Evolutionary conservation across 1,140 invertebrate genomes (phyloP).

Genomic region (Zaprionus ornatus): DNA sequence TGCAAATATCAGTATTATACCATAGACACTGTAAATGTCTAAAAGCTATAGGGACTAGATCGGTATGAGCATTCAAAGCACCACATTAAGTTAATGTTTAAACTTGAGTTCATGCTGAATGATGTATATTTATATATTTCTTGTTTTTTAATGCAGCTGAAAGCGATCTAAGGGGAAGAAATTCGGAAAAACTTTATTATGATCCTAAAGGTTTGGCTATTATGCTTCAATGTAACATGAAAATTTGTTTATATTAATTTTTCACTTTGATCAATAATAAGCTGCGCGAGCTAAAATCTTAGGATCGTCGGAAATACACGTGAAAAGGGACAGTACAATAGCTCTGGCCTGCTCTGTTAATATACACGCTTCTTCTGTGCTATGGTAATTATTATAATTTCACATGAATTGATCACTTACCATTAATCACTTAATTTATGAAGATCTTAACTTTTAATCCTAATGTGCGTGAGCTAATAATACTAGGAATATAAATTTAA

Average conservation of each 20-base stretch:
- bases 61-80: too few relatives aligned
- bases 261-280: slow-evolving; percentile 68
- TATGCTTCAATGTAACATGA: not conserved
- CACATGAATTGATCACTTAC: too few relatives aligned
- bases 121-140: not conserved
- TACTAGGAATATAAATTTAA: too few relatives aligned
- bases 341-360: slow-evolving; percentile 94
- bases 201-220: slow-evolving; percentile 67
- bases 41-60: too few relatives aligned
- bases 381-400: slow-evolving; percentile 59
- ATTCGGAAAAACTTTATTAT: slow-evolving; percentile 64
- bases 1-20: too few relatives aligned
- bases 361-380: slow-evolving; percentile 89
- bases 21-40: too few relatives aligned
- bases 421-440: not conserved
- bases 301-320: slow-evolving; percentile 93
- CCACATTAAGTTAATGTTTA: too few relatives aligned
- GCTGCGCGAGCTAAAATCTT: slow-evolving; percentile 93
- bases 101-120: too few relatives aligned
- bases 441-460: not conserved
- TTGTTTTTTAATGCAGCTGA: slow-evolving; percentile 55
- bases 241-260: not conserved
- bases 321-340: slow-evolving; percentile 95
- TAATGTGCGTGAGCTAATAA: too few relatives aligned
- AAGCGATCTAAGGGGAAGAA: slow-evolving; percentile 56